These are phyloP conservation scores for Chaitophorus viminalis DNA, from an alignment of 2,888 invertebrate species.

Conservation along the genomic window DNA sequence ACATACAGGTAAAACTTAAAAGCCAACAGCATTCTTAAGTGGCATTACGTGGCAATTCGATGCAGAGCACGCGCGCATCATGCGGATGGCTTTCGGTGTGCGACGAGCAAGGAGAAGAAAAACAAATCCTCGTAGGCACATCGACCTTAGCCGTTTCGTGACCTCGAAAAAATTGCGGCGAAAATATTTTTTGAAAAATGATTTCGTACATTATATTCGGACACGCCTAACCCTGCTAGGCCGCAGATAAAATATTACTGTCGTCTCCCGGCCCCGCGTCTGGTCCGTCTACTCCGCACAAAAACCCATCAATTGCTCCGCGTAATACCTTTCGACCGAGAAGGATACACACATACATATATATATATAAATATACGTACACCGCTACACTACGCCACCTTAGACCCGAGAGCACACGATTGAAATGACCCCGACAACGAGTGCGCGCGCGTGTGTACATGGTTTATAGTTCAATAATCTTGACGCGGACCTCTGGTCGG, in stretches of 20 bases:
- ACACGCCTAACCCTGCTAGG: constrained; percentile 9
- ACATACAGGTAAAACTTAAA: constrained; percentile 13
- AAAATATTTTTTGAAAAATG: constrained; percentile 50
- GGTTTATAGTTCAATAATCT: neutral
- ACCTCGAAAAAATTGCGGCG: neutral
- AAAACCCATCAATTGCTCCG: constrained; percentile 30
- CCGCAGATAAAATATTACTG: constrained; percentile 37
- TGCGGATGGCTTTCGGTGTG: neutral
- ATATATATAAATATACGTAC: too few species aligned
- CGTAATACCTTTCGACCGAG: neutral
- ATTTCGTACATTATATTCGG: constrained; percentile 36
- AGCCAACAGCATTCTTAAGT: constrained; percentile 1
- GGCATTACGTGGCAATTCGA: constrained; percentile 31
- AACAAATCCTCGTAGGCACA: neutral
- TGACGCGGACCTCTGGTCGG: neutral
- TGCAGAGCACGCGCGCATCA: neutral
- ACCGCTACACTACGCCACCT: too few species aligned
- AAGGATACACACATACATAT: neutral
- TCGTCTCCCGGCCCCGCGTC: neutral
- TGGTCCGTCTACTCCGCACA: neutral
- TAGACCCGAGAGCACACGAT: neutral
- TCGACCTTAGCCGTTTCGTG: neutral
- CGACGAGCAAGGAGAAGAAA: neutral
- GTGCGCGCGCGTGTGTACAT: neutral
- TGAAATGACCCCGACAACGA: neutral